Base-by-base conservation (phyloP, 2,113 vertebrate genomes). In the Scartelaos histophorus region DNA sequence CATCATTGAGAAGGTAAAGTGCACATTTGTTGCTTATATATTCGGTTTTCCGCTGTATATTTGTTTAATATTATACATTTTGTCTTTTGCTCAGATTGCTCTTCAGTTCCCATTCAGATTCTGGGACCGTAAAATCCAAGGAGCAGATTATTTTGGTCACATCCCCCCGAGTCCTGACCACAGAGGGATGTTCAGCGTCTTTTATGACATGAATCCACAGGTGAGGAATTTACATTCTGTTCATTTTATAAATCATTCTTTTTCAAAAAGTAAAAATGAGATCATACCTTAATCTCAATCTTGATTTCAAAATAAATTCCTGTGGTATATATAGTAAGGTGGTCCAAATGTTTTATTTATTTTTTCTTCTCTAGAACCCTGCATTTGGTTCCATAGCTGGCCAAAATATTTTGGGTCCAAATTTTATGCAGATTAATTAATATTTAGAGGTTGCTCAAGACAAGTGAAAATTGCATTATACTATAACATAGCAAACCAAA, bases 151-250 rank as follows among this genome's bases (percentile, higher is more conserved):
- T 88, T 99, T 99, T 71, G 98, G 97, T 51, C 96, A 98, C 2
- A 91, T 99, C 69, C 94, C 98, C 11, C 95, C 96, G 43, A 84
- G 83, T 80, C 93, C 94, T 53, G 95, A 94, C 85, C 95, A 95
- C 56, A 94, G 95, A 77, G 98, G 98, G 17, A 94, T 99, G 77
- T 99, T 99, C 49, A 95, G 95, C 38, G 95, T 99, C 60, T 99
- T 98, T 91, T 99, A 99, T 15, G 98, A 99, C 89, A 95, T 99
- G 94, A 94, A 97, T 75, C 96, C 96, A 57, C 93, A 98, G 95
- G 98, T 99, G 92, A 54, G 15, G 81, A 54, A 45, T 53, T n/a
- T 12, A 64, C 25, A n/a, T 34, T 9, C 7, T 17, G 17, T 7
- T 51, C 16, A 49, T 49, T 49, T 49, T 17, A 16, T 15, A 29